These are phyloP conservation scores for Tragelaphus buxtoni DNA, from an alignment of 2,113 vertebrate species.

Conservation along the genomic window DNA sequence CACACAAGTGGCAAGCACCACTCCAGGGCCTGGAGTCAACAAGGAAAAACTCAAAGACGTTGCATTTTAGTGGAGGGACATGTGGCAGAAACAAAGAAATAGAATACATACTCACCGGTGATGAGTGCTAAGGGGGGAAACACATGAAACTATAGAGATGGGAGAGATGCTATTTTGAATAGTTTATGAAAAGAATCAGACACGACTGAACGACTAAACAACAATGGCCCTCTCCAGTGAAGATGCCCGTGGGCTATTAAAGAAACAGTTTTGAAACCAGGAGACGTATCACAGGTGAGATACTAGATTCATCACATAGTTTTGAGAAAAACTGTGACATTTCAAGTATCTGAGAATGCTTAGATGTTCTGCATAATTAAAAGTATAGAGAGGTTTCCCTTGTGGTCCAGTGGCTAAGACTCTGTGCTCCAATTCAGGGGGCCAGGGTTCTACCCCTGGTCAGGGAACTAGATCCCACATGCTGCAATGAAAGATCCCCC, in stretches of 20 bases:
- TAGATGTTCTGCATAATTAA: neutral
- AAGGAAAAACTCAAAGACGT: neutral
- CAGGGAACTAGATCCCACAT: neutral
- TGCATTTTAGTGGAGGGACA: too few relatives aligned
- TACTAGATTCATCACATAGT: neutral
- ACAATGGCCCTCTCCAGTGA: neutral
- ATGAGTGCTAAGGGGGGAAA: neutral
- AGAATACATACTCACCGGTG: neutral
- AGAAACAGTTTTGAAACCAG: neutral
- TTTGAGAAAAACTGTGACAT: neutral
- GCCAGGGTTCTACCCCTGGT: neutral
- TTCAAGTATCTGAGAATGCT: neutral
- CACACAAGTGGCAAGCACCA: neutral
- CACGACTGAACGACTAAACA: fast-evolving
- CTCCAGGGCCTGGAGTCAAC: neutral
- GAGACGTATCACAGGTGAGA: neutral
- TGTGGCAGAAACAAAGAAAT: neutral
- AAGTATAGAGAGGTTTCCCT: neutral
- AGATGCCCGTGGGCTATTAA: neutral
- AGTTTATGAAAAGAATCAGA: neutral
- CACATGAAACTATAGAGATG: neutral
- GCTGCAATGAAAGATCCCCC: neutral
- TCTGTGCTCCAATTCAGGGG: neutral
- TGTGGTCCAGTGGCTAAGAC: neutral
- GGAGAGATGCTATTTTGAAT: neutral